These are phyloP conservation scores for Halictus ligatus DNA, from an alignment of 2,888 invertebrate genomes.

Conservation along the genomic window DNA sequence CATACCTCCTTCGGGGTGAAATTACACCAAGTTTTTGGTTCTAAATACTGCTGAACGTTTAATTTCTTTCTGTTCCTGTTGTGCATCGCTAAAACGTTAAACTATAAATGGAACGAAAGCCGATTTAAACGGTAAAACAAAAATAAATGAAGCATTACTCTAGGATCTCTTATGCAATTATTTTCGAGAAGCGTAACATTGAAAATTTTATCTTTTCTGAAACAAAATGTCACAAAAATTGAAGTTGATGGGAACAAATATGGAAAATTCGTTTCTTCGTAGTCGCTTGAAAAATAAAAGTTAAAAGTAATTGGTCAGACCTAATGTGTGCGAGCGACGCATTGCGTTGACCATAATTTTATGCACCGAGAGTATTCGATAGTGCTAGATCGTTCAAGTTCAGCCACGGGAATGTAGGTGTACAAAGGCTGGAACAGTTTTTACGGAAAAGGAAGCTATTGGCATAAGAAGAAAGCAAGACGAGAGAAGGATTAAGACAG, in stretches of 20 bases:
- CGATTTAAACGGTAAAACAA: not conserved
- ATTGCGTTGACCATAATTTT: not conserved
- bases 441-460: not conserved
- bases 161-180: too few relatives aligned
- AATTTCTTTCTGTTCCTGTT: not conserved
- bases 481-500: slow-evolving; percentile 7
- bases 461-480: slow-evolving; percentile 17
- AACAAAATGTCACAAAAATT: too few relatives aligned
- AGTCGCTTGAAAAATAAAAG: not conserved
- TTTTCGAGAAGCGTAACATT: too few relatives aligned
- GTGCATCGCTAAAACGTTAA: not conserved
- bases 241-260: too few relatives aligned
- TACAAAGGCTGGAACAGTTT: not conserved
- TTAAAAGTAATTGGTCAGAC: not conserved
- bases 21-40: not conserved
- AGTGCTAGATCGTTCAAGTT: not conserved
- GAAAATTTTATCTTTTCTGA: too few relatives aligned
- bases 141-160: too few relatives aligned
- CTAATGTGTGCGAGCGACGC: too few relatives aligned
- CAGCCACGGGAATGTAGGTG: not conserved
- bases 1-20: too few relatives aligned
- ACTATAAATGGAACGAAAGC: not conserved
- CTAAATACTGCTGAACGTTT: not conserved
- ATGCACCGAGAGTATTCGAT: not conserved
- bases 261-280: too few relatives aligned